Evolutionary conservation across 2,797 vertebrate genomes (phyloP), one percentile per base, ranked within the genome.

Genomic region (Distichodus sexfasciatus): DNA sequence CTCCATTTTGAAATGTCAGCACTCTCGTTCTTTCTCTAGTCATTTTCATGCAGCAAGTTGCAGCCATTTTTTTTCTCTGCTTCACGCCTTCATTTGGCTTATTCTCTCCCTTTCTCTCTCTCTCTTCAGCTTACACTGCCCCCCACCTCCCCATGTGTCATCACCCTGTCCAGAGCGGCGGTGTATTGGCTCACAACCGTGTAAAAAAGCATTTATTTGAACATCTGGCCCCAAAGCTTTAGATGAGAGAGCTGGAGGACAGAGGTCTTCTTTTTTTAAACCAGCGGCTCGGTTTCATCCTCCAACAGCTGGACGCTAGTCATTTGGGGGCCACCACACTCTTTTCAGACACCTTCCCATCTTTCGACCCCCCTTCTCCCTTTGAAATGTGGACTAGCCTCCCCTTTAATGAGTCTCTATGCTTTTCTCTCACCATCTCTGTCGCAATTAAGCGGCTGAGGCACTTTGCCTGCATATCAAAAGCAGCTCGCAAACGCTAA

Each of bases 391-490:
- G 7, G 19, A n/a, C 21, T n/a, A 26, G 33, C 57, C 43, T 48
- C 3, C 19, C 24, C 24, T 60, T 65, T 66, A 60, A 61, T 60
- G 24, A 70, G 54, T 23, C 28, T 19, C 26, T 33, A 3, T 26
- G 54, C 58, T 46, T 44, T 54, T 14, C n/a, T 58, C 44, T 43
- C 55, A 15, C 65, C 46, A 11, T 70, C 40, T 66, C n/a, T 54
- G 44, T 21, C 53, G 36, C 53, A 65, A 58, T 74, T 59, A 65
- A 65, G 57, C n/a, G n/a, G n/a, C n/a, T n/a, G n/a, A 47, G 10
- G n/a, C 10, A 10, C 19, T 15, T 35, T 59, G 47, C 65, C 28
- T 65, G 38, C 23, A 61, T 54, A 70, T 66, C 72, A 75, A 60
- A 66, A 33, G 10, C 23, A 55, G 29, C 36, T 24, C 21, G 14